Percentiles rank a stretch among this genome's conserved stretches.
phyloP scores from a whole-genome alignment of 2,797 vertebrate genomes.

The Oreochromis mossambicus region DNA sequence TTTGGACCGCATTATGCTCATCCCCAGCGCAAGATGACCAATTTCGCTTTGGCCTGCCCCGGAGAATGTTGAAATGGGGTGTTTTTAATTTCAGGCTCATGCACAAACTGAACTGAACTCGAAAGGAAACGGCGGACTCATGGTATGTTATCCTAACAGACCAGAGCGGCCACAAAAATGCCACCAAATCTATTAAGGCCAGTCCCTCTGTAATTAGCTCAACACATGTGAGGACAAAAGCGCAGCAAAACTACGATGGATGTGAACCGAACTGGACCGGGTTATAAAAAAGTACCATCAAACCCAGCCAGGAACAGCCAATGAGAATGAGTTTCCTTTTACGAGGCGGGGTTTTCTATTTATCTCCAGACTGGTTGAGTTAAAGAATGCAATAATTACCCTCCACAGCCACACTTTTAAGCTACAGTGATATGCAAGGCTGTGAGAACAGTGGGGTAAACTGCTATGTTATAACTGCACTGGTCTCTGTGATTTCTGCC shows the following conservation, averaged over 20 bases:
- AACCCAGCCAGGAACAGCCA: conserved; percentile 37
- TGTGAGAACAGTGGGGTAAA: neutral
- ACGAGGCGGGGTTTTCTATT: conserved; percentile 39
- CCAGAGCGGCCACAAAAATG: conserved; percentile 48
- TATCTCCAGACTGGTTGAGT: conserved; percentile 27
- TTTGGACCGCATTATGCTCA: conserved; percentile 5
- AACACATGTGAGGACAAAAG: conserved; percentile 50
- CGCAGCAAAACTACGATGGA: neutral
- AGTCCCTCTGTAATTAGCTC: conserved; percentile 48
- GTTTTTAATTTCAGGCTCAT: conserved; percentile 45
- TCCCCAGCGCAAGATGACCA: conserved; percentile 23
- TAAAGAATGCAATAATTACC: conserved; percentile 53
- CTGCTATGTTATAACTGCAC: neutral
- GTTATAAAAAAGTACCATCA: conserved; percentile 26
- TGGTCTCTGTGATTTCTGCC: neutral
- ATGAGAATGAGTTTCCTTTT: conserved; percentile 46
- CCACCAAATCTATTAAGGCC: conserved; percentile 53
- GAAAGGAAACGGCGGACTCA: conserved; percentile 29
- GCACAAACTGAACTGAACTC: conserved; percentile 26
- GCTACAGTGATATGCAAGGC: neutral
- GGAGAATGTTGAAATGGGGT: conserved; percentile 17
- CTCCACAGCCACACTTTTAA: neutral
- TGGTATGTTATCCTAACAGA: conserved; percentile 39
- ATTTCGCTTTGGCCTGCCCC: conserved; percentile 21
- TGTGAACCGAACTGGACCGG: conserved; percentile 1